Conservation (phyloP, 2,113 vertebrate genomes). For the Carettochelys insculpta region DNA sequence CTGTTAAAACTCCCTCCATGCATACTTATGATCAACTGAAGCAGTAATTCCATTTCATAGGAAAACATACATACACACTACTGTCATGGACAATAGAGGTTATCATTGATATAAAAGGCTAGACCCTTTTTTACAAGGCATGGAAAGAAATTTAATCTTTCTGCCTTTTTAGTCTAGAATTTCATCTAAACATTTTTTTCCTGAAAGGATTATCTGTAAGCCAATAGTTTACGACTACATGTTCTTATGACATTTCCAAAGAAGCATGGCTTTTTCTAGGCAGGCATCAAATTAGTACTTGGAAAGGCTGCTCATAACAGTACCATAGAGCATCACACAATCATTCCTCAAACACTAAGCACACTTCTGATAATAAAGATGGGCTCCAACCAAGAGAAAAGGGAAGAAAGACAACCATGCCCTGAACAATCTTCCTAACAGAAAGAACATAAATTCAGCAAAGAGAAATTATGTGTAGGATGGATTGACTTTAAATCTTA, state of each 20-base stretch:
- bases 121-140: conserved; percentile 30
- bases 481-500: not conserved
- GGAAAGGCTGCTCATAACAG: not conserved
- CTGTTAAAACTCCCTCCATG: not conserved
- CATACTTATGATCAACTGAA: not conserved
- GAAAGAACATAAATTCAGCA: not conserved
- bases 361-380: not conserved
- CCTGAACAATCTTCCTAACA: not conserved
- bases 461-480: not conserved
- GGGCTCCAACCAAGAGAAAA: not conserved
- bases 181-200: conserved; percentile 67
- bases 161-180: conserved; percentile 55
- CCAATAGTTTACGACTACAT: conserved; percentile 48
- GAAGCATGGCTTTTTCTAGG: conserved; percentile 45
- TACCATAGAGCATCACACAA: not conserved
- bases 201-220: conserved; percentile 64
- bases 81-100: conserved; percentile 69
- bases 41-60: conserved; percentile 46
- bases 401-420: not conserved
- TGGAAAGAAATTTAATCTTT: conserved; percentile 59
- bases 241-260: conserved; percentile 51
- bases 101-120: conserved; percentile 65
- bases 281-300: not conserved
- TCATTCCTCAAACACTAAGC: not conserved
- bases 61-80: conserved; percentile 54